Conservation (phyloP, 1,140 invertebrate genomes). For the Dreissena polymorpha region DNA sequence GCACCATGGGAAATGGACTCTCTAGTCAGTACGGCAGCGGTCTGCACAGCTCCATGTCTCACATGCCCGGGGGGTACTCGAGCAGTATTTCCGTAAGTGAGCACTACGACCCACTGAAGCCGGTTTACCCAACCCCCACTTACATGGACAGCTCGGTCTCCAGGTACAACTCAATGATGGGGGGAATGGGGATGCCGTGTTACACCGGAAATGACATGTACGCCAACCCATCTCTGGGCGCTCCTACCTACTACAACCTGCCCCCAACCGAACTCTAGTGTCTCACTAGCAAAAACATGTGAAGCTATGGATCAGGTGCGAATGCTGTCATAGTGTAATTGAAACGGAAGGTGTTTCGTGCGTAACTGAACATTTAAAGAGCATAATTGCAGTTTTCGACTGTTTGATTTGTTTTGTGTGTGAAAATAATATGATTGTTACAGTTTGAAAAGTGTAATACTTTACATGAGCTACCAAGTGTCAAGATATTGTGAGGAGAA, state of each 20-base stretch:
- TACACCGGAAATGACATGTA: conserved; percentile 38
- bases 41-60: conserved; percentile 33
- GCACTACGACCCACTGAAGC: conserved; percentile 40
- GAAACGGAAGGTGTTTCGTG: too few species aligned
- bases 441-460: too few species aligned
- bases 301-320: too few species aligned
- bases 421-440: too few species aligned
- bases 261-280: conserved; percentile 42
- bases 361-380: too few species aligned
- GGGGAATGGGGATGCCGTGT: conserved; percentile 26
- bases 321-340: too few species aligned
- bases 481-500: too few species aligned
- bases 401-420: too few species aligned
- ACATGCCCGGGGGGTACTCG: conserved; percentile 25
- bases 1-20: background rate
- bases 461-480: too few species aligned
- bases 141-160: conserved; percentile 46
- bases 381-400: too few species aligned
- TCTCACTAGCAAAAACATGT: too few species aligned
- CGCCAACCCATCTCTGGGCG: conserved; percentile 5
- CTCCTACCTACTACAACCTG: conserved; percentile 40
- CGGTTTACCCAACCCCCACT: conserved; percentile 35
- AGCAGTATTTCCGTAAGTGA: conserved; percentile 10
- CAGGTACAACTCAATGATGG: conserved; percentile 23
- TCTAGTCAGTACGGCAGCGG: conserved; percentile 25